Percentiles rank a stretch among this genome's conserved stretches.
Evolutionary conservation across 2,797 vertebrate genomes (phyloP).

Genomic region (Oophaga sylvatica): DNA sequence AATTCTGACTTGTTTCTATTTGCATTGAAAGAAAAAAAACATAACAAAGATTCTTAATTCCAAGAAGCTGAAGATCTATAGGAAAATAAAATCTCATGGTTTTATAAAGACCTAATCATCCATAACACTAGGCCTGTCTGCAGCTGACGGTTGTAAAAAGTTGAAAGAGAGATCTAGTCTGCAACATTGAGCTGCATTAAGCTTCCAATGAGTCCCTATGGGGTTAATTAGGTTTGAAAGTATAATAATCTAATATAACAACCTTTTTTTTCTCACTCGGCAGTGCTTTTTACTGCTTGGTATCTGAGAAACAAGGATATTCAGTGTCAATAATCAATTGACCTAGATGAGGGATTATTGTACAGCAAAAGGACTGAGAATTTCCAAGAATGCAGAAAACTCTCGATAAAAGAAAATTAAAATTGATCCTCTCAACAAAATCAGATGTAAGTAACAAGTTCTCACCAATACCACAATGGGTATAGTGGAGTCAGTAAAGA

Average conservation of each 20-base stretch:
- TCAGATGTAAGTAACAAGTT: constrained; percentile 9
- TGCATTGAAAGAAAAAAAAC: constrained; percentile 40
- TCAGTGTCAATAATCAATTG: constrained; percentile 79
- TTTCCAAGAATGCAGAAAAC: constrained; percentile 49
- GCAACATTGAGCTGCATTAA: constrained; percentile 67
- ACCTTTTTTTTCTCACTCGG: constrained; percentile 74
- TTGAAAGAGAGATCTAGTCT: constrained; percentile 65
- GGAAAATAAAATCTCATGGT: constrained; percentile 60
- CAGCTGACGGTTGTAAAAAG: constrained; percentile 64
- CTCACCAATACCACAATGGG: not conserved
- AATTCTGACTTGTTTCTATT: constrained; percentile 12
- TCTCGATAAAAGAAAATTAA: constrained; percentile 45
- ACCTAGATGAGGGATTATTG: constrained; percentile 68
- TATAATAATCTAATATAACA: constrained; percentile 81
- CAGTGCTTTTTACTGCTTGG: constrained; percentile 71
- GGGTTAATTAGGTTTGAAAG: constrained; percentile 85
- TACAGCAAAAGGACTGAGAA: constrained; percentile 58
- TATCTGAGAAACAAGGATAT: constrained; percentile 66
- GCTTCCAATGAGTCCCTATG: constrained; percentile 71
- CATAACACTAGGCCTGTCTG: constrained; percentile 67
- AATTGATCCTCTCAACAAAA: not conserved
- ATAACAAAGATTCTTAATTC: constrained; percentile 25
- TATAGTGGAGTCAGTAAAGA: not conserved
- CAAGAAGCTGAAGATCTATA: constrained; percentile 47
- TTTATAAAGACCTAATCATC: constrained; percentile 65